These are phyloP conservation scores for Trachelus tabidus DNA, from an alignment of 2,888 invertebrate genomes.

Conservation along the genomic window DNA sequence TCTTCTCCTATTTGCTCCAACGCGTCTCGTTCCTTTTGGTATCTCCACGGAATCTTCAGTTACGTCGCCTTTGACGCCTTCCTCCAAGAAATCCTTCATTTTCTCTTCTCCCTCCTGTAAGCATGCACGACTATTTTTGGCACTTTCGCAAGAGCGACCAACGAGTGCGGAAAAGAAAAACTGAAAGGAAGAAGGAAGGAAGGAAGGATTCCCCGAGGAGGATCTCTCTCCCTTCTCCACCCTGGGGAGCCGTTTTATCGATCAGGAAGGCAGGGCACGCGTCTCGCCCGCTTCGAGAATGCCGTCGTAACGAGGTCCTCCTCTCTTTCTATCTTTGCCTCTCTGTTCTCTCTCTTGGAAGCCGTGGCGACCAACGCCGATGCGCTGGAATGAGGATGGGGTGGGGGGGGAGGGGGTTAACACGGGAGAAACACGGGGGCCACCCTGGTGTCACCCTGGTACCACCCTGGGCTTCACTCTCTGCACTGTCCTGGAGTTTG, in stretches of 20 bases:
- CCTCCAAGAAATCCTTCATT: not conserved
- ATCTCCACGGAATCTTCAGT: not conserved
- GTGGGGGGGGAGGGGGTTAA: not conserved
- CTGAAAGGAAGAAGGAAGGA: not conserved
- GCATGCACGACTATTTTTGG: not conserved
- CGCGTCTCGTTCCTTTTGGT: not conserved
- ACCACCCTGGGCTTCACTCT: slow-evolving; percentile 2
- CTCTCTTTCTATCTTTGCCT: slow-evolving; percentile 27
- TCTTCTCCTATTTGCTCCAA: not conserved
- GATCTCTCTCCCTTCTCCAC: slow-evolving; percentile 9
- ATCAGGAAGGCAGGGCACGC: slow-evolving; percentile 66
- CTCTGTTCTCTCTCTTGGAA: slow-evolving; percentile 7
- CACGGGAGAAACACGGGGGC: not conserved
- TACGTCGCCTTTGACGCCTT: not conserved
- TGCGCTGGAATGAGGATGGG: not conserved
- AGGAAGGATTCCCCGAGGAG: slow-evolving; percentile 1
- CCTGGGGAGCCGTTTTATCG: slow-evolving; percentile 36
- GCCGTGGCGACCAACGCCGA: not conserved
- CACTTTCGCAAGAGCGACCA: not conserved
- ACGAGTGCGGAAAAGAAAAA: not conserved
- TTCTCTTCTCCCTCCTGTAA: not conserved
- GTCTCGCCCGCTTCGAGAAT: slow-evolving; percentile 61
- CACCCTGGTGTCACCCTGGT: slow-evolving; percentile 20
- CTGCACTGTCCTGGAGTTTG: not conserved
- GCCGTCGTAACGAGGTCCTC: slow-evolving; percentile 64